Percentiles rank a stretch among this genome's conserved stretches.
Conservation (phyloP, 2,113 vertebrate species). For the Delphinus delphis region DNA sequence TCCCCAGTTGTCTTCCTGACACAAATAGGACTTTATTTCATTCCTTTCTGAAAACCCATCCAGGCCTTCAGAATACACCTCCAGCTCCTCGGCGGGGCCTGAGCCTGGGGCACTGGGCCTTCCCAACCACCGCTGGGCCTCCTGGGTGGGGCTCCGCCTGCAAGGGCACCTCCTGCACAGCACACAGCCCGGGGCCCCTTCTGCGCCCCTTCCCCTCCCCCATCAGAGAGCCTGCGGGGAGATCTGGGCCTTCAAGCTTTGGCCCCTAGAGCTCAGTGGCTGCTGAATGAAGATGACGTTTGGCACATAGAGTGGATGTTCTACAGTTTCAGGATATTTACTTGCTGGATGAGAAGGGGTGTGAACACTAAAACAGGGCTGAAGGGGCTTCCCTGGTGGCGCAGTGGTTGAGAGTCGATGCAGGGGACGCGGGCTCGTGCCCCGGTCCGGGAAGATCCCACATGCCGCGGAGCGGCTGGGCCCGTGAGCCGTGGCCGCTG, state of each 20-base stretch:
- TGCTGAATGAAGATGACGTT: neutral
- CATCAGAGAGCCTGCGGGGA: neutral
- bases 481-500: no score
- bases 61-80: neutral
- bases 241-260: neutral
- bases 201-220: neutral
- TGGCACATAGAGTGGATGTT: neutral
- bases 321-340: neutral
- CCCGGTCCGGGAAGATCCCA: no score
- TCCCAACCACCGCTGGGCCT: neutral
- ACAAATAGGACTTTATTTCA: no score
- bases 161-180: no score
- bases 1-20: neutral
- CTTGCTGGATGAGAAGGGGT: neutral
- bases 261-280: neutral
- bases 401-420: no score
- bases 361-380: neutral
- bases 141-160: accelerated
- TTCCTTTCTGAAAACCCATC: neutral
- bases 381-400: no score
- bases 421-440: no score
- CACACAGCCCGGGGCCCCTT: accelerated
- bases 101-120: accelerated
- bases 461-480: no score
- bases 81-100: accelerated